Percentiles rank a stretch among this genome's conserved stretches.
These are phyloP conservation scores for Aphelenchoides bicaudatus DNA, from an alignment of 2,888 invertebrate species.

Conservation along the genomic window DNA sequence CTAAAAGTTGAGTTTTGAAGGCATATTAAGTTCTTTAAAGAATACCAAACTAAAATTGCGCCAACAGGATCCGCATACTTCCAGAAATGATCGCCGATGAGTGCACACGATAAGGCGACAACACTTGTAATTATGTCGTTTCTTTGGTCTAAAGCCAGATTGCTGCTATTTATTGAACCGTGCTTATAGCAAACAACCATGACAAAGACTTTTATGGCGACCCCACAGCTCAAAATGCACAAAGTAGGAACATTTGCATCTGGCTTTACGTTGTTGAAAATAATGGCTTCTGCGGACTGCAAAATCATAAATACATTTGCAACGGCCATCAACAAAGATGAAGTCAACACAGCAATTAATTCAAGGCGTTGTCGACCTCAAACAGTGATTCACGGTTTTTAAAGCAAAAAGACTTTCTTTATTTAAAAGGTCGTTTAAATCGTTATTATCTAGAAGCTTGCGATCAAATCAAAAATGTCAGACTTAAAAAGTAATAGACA, in stretches of 20 bases:
- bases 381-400: conserved; percentile 55
- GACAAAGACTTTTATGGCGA: conserved; percentile 46
- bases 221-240: conserved; percentile 46
- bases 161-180: conserved; percentile 35
- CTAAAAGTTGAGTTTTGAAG: conserved; percentile 35
- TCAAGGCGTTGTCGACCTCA: conserved; percentile 61
- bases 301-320: conserved; percentile 61
- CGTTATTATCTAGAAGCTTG: too few species aligned
- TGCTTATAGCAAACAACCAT: conserved; percentile 49
- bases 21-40: conserved; percentile 15
- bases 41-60: conserved; percentile 62
- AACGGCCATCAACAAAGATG: conserved; percentile 63
- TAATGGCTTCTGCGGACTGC: conserved; percentile 60
- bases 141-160: conserved; percentile 63
- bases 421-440: too few species aligned
- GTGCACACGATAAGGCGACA: conserved; percentile 63
- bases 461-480: too few species aligned
- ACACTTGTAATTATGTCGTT: conserved; percentile 65
- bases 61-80: conserved; percentile 64
- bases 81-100: conserved; percentile 61
- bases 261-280: conserved; percentile 34
- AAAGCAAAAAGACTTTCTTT: too few species aligned
- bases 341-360: conserved; percentile 63
- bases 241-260: conserved; percentile 49
- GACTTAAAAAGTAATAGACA: too few species aligned